Base-by-base conservation (phyloP, 53 echinoderm and acorn worm species). In the Hippasteria phrygiana region DNA sequence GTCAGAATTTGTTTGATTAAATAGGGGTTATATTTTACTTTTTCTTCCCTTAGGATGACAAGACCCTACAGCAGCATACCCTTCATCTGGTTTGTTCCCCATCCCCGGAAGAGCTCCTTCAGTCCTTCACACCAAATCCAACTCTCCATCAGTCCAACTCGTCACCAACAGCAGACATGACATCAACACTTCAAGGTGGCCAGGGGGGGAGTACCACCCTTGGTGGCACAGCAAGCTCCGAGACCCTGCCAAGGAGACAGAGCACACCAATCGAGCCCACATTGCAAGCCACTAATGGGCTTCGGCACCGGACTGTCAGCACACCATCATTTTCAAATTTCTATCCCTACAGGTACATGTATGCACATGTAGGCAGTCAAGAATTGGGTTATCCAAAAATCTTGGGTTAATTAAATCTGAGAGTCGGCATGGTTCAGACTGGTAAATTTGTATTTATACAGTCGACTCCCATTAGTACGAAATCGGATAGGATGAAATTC, bases 71-170 rank as follows among this genome's bases (percentile, higher is more conserved):
- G 36, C 80, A 84, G 59, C 95, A 95, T 70, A 96, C 95, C 66
- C 93, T 96, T 38, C 96, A 96, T 62, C 87, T 96, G 5, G 96
- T 96, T 7, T 96, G 95, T 55, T 91, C 91, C 41, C 78, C 66
- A 48, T 56, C 74, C 38, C 47, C 90, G 5, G 89, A 93, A 11
- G 88, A 91, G 14, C 85, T 85, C 37, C 70, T 85, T 36, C 85
- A 85, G 5, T 36, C 85, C 39, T 51, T 33, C 73, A 71, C 74
- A 34, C 24, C 67, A 3, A 73, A 5, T 16, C 46, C 74, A 14
- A 13, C 5, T 6, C 0, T n/a, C 7, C n/a, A 24, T 13, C 64
- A 47, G 16, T 40, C 55, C 56, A 40, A 34, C 40, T 18, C 70
- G 33, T 55, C 90, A 22, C 41, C 18, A 11, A 24, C 50, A 14